Evolutionary conservation across 2,888 invertebrate genomes (phyloP).

Genomic region (Rhagonycha fulva): DNA sequence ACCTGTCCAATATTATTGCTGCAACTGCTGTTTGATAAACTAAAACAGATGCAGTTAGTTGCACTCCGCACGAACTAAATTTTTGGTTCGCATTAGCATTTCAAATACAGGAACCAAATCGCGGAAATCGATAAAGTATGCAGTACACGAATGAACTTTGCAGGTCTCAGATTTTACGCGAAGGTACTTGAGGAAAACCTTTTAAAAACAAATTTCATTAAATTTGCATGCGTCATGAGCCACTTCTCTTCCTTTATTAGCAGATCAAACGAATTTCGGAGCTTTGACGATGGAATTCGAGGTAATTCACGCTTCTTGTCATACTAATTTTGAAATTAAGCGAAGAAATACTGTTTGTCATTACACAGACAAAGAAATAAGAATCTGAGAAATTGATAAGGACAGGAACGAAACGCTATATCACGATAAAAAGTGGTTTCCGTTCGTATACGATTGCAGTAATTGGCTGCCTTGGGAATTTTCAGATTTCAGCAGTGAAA

Average conservation of each 20-base stretch:
- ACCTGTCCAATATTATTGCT: constrained; percentile 11
- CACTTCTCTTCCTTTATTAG: background rate
- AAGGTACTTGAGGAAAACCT: background rate
- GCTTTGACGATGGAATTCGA: background rate
- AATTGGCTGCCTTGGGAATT: background rate
- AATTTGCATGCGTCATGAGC: background rate
- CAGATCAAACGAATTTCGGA: background rate
- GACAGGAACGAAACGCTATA: background rate
- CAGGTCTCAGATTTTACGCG: background rate
- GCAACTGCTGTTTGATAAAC: constrained; percentile 7
- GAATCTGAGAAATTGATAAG: background rate
- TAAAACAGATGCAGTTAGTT: constrained; percentile 6
- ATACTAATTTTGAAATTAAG: background rate
- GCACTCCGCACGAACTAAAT: background rate
- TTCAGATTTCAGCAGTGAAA: background rate
- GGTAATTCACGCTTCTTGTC: background rate
- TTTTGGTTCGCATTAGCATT: constrained; percentile 2
- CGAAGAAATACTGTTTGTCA: background rate
- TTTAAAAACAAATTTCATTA: background rate
- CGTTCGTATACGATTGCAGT: background rate
- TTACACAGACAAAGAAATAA: background rate
- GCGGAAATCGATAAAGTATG: background rate
- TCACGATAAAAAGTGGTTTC: background rate
- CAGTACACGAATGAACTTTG: background rate
- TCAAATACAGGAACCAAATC: background rate